phyloP scores from a whole-genome alignment of 2,113 vertebrate species.

The Otus sunia region DNA sequence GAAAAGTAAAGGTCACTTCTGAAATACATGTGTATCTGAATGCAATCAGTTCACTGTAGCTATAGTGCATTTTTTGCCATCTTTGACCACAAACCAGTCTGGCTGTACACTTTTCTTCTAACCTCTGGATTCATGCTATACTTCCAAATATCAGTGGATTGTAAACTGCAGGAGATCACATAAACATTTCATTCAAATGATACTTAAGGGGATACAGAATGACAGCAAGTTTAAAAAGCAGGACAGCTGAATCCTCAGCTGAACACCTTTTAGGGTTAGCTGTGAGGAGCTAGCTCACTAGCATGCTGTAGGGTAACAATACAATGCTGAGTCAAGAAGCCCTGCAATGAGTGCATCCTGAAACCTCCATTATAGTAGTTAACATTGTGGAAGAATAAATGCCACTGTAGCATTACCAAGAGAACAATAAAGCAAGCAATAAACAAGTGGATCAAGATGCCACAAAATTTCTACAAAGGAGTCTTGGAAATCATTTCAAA shows the following conservation, averaged over 20 bases:
- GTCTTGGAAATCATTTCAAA: background rate
- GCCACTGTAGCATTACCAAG: background rate
- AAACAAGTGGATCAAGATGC: background rate
- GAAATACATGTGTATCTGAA: background rate
- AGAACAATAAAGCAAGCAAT: background rate
- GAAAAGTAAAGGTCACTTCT: background rate
- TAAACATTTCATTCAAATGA: accelerated
- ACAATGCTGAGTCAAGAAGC: background rate
- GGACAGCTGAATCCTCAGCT: background rate
- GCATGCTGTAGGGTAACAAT: background rate
- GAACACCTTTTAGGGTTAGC: background rate
- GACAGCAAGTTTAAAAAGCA: background rate
- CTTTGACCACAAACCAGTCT: background rate
- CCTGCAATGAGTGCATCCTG: background rate
- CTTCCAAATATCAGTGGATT: background rate
- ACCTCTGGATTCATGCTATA: background rate
- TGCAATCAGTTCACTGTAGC: background rate
- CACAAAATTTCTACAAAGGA: background rate
- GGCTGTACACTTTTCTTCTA: background rate
- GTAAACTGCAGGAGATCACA: background rate
- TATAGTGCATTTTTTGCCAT: background rate
- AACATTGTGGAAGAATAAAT: background rate
- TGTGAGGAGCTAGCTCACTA: background rate
- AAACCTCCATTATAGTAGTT: background rate
- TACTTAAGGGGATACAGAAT: background rate